Evolutionary conservation across 2,888 invertebrate species (phyloP), one percentile per base, ranked within the genome.

Genomic region (Napeogenes sylphis): DNA sequence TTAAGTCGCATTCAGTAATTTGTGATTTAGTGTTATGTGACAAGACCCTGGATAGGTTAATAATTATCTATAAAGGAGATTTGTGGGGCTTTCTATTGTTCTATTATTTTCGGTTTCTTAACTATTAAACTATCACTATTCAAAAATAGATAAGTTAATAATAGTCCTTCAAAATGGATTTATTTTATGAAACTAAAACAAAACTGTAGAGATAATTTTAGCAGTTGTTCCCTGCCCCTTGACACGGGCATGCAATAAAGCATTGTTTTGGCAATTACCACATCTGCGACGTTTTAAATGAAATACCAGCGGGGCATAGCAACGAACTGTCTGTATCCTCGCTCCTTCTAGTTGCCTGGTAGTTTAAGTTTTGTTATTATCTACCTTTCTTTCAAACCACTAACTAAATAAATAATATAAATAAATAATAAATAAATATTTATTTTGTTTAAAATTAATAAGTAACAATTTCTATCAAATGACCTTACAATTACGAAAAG

Each of bases 251-350:
- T 75, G 79, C 78, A 80, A 80, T 80, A 82, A 80, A 73, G 62
- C 76, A 74, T 75, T 76, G 76, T 74, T 47, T 72, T 73, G 76
- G 75, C 79, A 81, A 81, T 82, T 80, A 80, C 75, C 71, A 71
- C 82, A 82, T 82, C 81, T 82, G 82, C 79, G 80, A 78, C 77
- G 70, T 51, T 51, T 51, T 51, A 77, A 81, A 80, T 79, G 82
- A 82, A 82, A 82, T 82, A 82, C 80, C 81, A 76, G 76, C 67
- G 68, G 69, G 73, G 65, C 71, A 68, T 69, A 65, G 59, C 64
- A 59, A 61, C 59, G 64, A 56, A 61, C 47, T 51, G 61, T 57
- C 62, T 59, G 59, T 67, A 68, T 67, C 65, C 64, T 58, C 67
- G 63, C 69, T 70, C 70, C 58, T 70, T 68, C 71, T 75, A 69